Evolutionary conservation across 2,797 vertebrate species (phyloP).

Genomic region (Falco naumanni): DNA sequence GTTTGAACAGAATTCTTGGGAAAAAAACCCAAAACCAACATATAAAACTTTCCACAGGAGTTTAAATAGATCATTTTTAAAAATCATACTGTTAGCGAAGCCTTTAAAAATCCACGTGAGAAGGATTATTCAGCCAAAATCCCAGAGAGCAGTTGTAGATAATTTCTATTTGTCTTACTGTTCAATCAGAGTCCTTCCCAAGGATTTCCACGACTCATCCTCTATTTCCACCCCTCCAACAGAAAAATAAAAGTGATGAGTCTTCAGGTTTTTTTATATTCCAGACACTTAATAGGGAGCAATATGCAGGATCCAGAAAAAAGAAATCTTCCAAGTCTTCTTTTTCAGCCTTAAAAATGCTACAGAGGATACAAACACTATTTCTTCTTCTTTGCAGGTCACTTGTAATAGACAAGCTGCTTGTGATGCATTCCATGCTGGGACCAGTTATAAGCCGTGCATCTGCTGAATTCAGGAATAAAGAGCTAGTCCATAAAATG

Average conservation of each 20-base stretch:
- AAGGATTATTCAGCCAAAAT: slow-evolving; percentile 1
- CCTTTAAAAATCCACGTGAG: neutral
- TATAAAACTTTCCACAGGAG: neutral
- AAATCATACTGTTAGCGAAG: neutral
- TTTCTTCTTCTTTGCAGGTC: slow-evolving; percentile 54
- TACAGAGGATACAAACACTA: slow-evolving; percentile 53
- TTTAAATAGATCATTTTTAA: neutral
- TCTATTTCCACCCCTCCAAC: neutral
- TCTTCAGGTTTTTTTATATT: neutral
- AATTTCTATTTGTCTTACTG: neutral
- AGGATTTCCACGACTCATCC: neutral
- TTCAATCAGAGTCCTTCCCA: neutral
- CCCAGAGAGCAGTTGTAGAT: neutral
- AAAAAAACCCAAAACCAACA: neutral
- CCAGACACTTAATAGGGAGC: neutral
- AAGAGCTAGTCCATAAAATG: slow-evolving; percentile 64
- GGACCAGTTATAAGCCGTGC: slow-evolving; percentile 55
- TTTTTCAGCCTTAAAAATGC: slow-evolving; percentile 41
- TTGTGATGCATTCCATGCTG: slow-evolving; percentile 69
- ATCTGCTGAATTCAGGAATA: slow-evolving; percentile 62
- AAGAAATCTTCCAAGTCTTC: neutral
- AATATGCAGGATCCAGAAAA: neutral
- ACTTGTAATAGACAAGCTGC: slow-evolving; percentile 65
- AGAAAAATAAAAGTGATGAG: neutral
- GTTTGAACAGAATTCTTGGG: neutral